These are phyloP conservation scores for Lamellibrachia luymesi DNA, from an alignment of 1,140 invertebrate genomes.

Conservation along the genomic window DNA sequence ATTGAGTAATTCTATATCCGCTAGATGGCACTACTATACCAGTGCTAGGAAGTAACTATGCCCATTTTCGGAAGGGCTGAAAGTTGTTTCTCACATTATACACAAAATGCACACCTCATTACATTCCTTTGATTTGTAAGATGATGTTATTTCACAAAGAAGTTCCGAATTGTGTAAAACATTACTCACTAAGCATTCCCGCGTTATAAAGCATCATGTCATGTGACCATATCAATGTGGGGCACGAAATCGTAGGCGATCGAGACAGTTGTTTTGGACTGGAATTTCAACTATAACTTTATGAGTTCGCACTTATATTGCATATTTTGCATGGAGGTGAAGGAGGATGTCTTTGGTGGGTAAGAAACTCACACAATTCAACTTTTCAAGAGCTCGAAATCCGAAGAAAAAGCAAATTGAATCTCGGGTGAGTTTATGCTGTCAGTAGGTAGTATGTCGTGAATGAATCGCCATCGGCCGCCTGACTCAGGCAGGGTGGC, in stretches of 20 bases:
- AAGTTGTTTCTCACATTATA: background rate
- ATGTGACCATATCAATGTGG: background rate
- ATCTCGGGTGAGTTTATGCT: background rate
- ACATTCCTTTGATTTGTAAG: background rate
- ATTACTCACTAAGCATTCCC: background rate
- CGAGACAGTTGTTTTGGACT: background rate
- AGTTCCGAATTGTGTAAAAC: background rate
- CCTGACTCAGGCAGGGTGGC: background rate
- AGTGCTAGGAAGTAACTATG: background rate
- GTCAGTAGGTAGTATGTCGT: background rate
- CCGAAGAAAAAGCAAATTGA: constrained; percentile 1
- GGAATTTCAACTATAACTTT: background rate
- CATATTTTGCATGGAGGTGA: background rate
- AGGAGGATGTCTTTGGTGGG: background rate
- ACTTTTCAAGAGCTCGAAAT: background rate
- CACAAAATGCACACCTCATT: background rate
- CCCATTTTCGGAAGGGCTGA: background rate
- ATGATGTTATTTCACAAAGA: background rate
- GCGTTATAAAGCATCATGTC: background rate
- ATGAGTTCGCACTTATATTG: background rate
- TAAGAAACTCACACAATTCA: constrained; percentile 1
- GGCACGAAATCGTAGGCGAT: background rate
- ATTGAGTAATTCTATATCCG: background rate
- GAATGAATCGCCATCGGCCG: too few relatives aligned
- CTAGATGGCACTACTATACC: background rate